These are phyloP conservation scores for Lysiphlebus fabarum DNA, from an alignment of 1,140 invertebrate genomes.

Conservation along the genomic window DNA sequence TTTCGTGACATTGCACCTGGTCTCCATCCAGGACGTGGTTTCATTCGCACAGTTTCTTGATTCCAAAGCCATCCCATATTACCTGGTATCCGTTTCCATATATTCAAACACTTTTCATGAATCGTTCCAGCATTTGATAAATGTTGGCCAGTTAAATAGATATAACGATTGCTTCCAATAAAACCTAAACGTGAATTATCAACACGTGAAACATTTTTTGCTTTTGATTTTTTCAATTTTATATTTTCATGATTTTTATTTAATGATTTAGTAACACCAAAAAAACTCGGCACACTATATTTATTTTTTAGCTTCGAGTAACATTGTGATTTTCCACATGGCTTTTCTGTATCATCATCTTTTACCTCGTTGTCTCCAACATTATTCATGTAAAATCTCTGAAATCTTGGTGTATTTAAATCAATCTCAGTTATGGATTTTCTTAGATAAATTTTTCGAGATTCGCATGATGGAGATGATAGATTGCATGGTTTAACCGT, in stretches of 20 bases:
- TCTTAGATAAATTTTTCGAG: neutral
- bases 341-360: neutral
- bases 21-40: constrained; percentile 43
- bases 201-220: neutral
- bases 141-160: constrained; percentile 34
- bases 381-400: neutral
- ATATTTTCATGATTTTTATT: constrained; percentile 15
- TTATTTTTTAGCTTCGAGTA: neutral
- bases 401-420: neutral
- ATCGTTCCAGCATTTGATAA: constrained; percentile 34
- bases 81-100: constrained; percentile 31
- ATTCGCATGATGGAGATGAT: neutral
- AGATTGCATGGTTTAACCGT: too few relatives aligned
- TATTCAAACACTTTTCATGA: constrained; percentile 35
- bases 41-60: constrained; percentile 31
- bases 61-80: constrained; percentile 48
- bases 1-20: constrained; percentile 43
- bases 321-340: neutral
- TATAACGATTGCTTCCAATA: constrained; percentile 25
- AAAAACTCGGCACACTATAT: neutral
- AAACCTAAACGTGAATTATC: constrained; percentile 1
- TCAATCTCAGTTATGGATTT: neutral
- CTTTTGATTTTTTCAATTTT: constrained; percentile 8
- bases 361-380: neutral
- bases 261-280: neutral